Evolutionary conservation across 2,888 invertebrate genomes (phyloP), one percentile per base, ranked within the genome.

Genomic region (Microchrysa polita): DNA sequence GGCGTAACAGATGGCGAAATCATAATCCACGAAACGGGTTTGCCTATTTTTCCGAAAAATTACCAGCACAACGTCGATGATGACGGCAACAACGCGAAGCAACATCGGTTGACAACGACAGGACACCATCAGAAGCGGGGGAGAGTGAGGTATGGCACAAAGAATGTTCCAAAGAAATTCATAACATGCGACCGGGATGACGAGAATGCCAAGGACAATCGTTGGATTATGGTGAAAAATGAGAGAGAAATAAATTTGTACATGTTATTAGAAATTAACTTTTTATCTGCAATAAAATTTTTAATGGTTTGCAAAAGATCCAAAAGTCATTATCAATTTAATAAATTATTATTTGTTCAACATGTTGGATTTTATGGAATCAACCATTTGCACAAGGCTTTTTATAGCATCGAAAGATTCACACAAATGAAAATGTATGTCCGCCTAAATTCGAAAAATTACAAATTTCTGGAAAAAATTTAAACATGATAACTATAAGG

Each of bases 1-100:
- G 97, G 97, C 74, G 95, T 94, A 77, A 97, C 91, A 55, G 96
- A 93, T 22, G 97, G 97, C 40, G 96, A 92, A 81, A 96, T 87
- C 86, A 96, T 90, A 77, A 92, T 90, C 91, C 95, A 94, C 5
- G 94, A 94, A 61, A 95, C 91, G 22, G 96, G 94, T 77, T 88
- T 89, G 81, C 93, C 94, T 94, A 85, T 53, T 81, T 69, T 67
- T 18, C 55, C 16, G 20, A 20, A 69, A n/a, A n/a, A 57, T 27
- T 34, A 52, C 53, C 72, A 22, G 14, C 40, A 44, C 14, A 48
- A 60, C 9, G 9, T 1, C 5, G 16, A 55, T 12, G 69, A 34
- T 23, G 18, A 18, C 40, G 63, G 63, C 16, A 16, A n/a, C n/a
- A n/a, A n/a, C n/a, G n/a, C n/a, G n/a, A n/a, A n/a, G n/a, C n/a